Evolutionary conservation across 2,888 invertebrate species (phyloP).

Genomic region (Marasmarcha lunaedactyla): DNA sequence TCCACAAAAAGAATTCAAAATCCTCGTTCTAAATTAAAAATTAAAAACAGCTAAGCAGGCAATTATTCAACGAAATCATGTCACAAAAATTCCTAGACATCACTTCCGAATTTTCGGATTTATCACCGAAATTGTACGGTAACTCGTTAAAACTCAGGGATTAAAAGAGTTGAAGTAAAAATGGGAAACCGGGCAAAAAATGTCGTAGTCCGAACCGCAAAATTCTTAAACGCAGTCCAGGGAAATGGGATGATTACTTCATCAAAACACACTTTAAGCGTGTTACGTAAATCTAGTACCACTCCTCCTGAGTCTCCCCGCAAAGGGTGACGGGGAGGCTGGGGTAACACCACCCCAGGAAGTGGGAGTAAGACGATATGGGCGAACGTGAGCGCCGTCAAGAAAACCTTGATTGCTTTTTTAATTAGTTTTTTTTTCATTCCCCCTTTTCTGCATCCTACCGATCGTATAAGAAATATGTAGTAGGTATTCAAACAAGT

Average conservation of each 20-base stretch:
- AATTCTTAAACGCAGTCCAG: conserved; percentile 67
- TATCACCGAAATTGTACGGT: conserved; percentile 44
- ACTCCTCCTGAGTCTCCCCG: conserved; percentile 40
- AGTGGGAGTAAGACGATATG: conserved; percentile 68
- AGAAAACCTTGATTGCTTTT: conserved; percentile 72
- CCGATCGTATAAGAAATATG: conserved; percentile 60
- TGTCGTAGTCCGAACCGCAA: conserved; percentile 55
- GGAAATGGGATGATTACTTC: conserved; percentile 71
- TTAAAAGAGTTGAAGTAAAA: conserved; percentile 57
- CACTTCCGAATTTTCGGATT: conserved; percentile 27
- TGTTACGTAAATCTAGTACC: conserved; percentile 71
- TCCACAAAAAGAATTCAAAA: too few species aligned
- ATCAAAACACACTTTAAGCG: conserved; percentile 72
- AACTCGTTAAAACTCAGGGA: conserved; percentile 53
- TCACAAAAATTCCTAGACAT: not conserved
- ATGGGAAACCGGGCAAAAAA: conserved; percentile 21
- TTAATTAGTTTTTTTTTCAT: conserved; percentile 68
- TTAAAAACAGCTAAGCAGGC: not conserved
- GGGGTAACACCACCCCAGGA: conserved; percentile 34
- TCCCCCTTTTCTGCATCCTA: conserved; percentile 64
- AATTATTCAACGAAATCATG: not conserved
- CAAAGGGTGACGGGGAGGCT: conserved; percentile 42
- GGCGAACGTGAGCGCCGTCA: conserved; percentile 71
- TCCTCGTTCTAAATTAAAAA: not conserved
- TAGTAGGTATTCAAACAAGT: conserved; percentile 25